Evolutionary conservation across 2,888 invertebrate species (phyloP).

Genomic region (Busseola fusca): DNA sequence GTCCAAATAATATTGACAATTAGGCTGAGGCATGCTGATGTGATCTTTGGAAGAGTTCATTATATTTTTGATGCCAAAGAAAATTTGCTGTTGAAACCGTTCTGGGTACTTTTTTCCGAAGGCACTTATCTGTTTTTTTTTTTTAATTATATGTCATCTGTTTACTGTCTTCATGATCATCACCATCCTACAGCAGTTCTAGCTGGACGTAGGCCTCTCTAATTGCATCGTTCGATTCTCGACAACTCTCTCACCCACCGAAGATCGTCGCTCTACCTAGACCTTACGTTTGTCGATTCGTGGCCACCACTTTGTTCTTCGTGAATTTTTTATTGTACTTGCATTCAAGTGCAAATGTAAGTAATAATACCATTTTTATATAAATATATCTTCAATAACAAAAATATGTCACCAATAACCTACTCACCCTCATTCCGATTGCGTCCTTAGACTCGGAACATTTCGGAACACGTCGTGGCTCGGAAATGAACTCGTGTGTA

Average conservation of each 20-base stretch:
- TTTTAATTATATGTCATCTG: not conserved
- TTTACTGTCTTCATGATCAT: not conserved
- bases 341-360: not conserved
- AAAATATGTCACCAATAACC: not conserved
- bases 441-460: not conserved
- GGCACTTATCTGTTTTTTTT: not conserved
- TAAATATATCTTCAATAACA: not conserved
- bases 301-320: not conserved
- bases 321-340: not conserved
- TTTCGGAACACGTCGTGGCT: conserved; percentile 24
- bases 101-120: not conserved
- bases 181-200: not conserved
- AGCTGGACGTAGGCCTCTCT: not conserved
- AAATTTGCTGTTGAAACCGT: not conserved
- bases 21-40: not conserved
- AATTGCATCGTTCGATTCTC: not conserved
- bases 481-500: conserved; percentile 54
- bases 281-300: not conserved
- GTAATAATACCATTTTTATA: not conserved
- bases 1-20: not conserved
- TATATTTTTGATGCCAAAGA: not conserved
- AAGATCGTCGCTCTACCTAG: too few relatives aligned
- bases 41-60: not conserved
- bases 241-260: not conserved
- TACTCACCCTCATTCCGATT: not conserved